Conservation (phyloP, 2,797 vertebrate species). For the Australoheros facetus region DNA sequence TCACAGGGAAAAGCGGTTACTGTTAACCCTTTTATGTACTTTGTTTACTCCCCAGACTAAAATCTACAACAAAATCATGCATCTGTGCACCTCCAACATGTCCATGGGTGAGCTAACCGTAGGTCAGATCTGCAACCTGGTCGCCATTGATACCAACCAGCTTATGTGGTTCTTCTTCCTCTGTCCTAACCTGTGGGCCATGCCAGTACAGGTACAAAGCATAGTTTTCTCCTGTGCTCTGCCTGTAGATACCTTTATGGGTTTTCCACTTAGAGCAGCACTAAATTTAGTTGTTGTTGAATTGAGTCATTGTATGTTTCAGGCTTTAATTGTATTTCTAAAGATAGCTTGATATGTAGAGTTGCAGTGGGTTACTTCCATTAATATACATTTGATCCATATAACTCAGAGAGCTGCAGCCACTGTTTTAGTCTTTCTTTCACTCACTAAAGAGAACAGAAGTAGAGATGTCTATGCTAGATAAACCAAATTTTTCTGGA, state of each 20-base stretch:
- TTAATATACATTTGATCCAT: background rate
- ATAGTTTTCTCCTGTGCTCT: background rate
- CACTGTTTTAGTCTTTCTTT: too few species aligned
- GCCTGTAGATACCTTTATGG: background rate
- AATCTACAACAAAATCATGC: constrained; percentile 99
- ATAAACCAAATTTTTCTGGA: background rate
- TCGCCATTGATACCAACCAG: constrained; percentile 97
- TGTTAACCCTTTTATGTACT: accelerated
- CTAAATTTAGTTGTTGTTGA: background rate
- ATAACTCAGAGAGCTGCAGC: background rate
- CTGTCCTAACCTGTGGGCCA: constrained; percentile 97
- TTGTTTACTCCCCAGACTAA: constrained; percentile 84
- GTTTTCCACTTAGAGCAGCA: background rate
- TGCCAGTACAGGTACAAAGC: constrained; percentile 93
- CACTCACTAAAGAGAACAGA: background rate
- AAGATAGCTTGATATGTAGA: background rate
- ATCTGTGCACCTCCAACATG: constrained; percentile 96
- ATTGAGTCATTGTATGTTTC: background rate
- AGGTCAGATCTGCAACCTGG: constrained; percentile 96
- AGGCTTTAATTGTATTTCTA: background rate
- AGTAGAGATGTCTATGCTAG: background rate
- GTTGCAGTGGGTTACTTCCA: background rate
- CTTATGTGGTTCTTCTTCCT: constrained; percentile 99
- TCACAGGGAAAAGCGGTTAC: background rate
- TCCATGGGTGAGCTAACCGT: constrained; percentile 98